Evolutionary conservation across 2,797 vertebrate species (phyloP).

Genomic region (Potorous gilbertii): DNA sequence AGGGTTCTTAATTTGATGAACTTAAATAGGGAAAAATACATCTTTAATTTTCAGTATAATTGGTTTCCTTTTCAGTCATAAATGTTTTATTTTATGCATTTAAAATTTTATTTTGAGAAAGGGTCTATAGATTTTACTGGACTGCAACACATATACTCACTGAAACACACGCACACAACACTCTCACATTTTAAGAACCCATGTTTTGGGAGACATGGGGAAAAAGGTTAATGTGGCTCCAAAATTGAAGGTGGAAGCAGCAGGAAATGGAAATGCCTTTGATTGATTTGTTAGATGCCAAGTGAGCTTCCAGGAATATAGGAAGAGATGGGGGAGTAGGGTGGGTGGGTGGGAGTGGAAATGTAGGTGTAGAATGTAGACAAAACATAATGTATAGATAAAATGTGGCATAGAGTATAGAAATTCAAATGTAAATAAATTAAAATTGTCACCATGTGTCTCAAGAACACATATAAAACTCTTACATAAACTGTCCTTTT

Average conservation of each 20-base stretch:
- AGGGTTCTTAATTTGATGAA: not conserved
- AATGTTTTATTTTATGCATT: not conserved
- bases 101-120: not conserved
- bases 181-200: not conserved
- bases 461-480: not conserved
- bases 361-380: not conserved
- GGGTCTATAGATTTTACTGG: not conserved
- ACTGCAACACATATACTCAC: not conserved
- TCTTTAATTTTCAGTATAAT: not conserved
- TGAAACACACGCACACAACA: not conserved
- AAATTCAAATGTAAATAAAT: constrained; percentile 3
- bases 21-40: not conserved
- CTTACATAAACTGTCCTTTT: not conserved
- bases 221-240: not conserved
- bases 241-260: not conserved
- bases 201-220: not conserved
- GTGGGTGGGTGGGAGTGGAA: not conserved
- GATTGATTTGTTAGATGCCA: not conserved
- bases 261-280: not conserved
- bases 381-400: not conserved
- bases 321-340: not conserved
- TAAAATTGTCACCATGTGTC: not conserved
- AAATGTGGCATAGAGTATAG: not conserved
- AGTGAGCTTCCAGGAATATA: not conserved
- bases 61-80: not conserved